A percentile compares a stretch with the other conserved stretches of the same genome.
These are phyloP conservation scores for Okapia johnstoni DNA, from an alignment of 2,113 vertebrate species.

Conservation along the genomic window DNA sequence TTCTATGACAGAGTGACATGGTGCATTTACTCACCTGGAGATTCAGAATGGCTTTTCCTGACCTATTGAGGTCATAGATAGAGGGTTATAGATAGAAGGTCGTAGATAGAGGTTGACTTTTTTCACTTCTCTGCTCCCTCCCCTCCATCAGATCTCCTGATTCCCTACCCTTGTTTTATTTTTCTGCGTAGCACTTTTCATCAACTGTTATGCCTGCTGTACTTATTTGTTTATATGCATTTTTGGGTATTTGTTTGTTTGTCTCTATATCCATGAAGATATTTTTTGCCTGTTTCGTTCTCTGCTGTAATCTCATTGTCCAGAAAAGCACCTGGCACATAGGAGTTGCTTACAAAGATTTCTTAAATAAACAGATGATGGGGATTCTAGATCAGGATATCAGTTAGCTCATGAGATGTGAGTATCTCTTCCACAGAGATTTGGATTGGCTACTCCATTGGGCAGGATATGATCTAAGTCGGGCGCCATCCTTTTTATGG, in stretches of 20 bases:
- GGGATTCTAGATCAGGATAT: neutral
- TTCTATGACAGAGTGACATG: neutral
- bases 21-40: neutral
- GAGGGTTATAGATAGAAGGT: neutral
- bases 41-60: neutral
- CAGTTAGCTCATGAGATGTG: neutral
- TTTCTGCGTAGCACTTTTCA: neutral
- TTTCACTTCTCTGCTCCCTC: accelerated
- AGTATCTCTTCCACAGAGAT: neutral
- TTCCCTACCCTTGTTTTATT: neutral
- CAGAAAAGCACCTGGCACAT: neutral
- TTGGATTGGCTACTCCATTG: neutral
- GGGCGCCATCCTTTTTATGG: neutral
- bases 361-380: neutral
- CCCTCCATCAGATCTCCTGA: neutral
- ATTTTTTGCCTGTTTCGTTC: neutral
- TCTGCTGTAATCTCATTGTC: neutral
- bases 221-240: neutral
- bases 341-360: neutral
- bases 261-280: neutral
- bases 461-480: neutral
- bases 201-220: neutral
- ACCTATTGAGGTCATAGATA: neutral
- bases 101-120: neutral
- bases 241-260: neutral